phyloP scores from a whole-genome alignment of 2,797 vertebrate species.

The Melanotaenia parkinsoni region DNA sequence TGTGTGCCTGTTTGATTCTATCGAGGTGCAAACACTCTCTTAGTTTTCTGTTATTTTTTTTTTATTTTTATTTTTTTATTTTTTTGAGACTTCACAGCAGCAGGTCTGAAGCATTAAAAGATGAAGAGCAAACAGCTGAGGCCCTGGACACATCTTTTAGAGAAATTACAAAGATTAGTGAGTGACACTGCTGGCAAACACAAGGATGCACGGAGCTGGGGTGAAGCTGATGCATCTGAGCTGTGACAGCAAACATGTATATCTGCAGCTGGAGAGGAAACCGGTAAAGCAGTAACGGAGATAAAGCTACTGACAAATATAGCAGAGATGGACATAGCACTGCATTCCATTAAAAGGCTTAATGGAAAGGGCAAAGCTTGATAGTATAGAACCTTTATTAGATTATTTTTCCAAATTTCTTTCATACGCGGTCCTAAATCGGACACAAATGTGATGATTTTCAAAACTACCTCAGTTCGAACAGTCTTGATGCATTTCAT shows the following conservation, averaged over 20 bases:
- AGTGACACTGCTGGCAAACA: conserved; percentile 35
- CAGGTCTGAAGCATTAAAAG: conserved; percentile 24
- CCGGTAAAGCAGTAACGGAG: background rate
- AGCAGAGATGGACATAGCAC: background rate
- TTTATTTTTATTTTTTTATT: background rate
- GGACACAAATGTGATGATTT: no score
- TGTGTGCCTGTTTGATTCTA: background rate
- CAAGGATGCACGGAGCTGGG: background rate
- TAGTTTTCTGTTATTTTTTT: conserved; percentile 1
- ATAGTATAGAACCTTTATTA: background rate
- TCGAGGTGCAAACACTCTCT: background rate
- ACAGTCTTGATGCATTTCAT: no score
- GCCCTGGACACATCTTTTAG: conserved; percentile 13
- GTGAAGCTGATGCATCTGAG: conserved; percentile 19
- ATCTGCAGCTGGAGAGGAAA: conserved; percentile 16
- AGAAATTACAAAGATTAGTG: conserved; percentile 43
- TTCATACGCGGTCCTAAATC: no score
- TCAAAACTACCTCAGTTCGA: no score
- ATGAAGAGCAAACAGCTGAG: conserved; percentile 20
- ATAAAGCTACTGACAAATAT: background rate
- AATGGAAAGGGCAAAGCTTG: conserved; percentile 4
- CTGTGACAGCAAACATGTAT: conserved; percentile 24
- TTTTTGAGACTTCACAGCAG: background rate
- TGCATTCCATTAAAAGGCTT: background rate
- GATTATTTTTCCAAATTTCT: no score